Evolutionary conservation across 2,888 invertebrate species (phyloP).

Genomic region (Adelphocoris suturalis): DNA sequence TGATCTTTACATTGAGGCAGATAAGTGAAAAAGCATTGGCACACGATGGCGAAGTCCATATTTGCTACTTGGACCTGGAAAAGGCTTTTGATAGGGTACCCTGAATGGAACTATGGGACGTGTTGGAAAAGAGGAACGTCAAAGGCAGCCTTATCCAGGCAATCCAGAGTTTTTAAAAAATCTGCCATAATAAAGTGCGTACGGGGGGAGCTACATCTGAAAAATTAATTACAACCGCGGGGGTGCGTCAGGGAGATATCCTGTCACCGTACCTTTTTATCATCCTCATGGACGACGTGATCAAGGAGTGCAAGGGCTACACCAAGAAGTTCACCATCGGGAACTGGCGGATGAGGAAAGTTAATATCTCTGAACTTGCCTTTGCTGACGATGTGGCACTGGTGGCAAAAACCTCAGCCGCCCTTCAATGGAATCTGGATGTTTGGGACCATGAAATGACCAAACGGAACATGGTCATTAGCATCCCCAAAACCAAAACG

Average conservation of each 20-base stretch:
- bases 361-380: conserved; percentile 11
- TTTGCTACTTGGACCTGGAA: neutral
- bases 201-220: neutral
- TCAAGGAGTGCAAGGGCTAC: conserved; percentile 19
- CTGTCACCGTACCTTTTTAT: conserved; percentile 23
- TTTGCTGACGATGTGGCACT: conserved; percentile 12
- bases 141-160: conserved; percentile 16
- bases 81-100: neutral
- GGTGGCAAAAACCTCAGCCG: neutral
- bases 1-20: neutral
- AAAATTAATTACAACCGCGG: neutral
- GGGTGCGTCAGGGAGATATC: conserved; percentile 6
- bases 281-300: conserved; percentile 28
- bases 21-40: neutral
- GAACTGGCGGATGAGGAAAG: neutral
- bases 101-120: neutral
- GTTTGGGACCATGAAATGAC: conserved; percentile 12
- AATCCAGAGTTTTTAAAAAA: neutral
- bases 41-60: neutral
- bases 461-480: neutral
- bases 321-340: neutral
- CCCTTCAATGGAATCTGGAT: neutral
- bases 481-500: neutral
- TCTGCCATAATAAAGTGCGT: neutral
- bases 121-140: neutral